These are phyloP conservation scores for Rhinolophus ferrumequinum DNA, from an alignment of 2,113 vertebrate species.

Conservation along the genomic window DNA sequence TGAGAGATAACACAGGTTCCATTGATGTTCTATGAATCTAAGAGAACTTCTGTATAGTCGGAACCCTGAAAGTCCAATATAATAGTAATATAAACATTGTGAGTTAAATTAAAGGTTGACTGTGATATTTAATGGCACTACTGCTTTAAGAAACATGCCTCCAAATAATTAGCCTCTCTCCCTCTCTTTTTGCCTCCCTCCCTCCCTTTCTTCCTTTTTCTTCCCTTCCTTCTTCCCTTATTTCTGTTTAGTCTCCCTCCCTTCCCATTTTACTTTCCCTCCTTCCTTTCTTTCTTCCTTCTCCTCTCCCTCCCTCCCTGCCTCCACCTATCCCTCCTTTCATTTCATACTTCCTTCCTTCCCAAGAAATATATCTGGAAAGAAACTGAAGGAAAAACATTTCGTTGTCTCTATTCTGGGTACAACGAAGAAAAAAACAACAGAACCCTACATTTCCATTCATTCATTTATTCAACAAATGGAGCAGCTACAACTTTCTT, in stretches of 20 bases:
- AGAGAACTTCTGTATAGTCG: neutral
- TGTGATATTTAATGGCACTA: neutral
- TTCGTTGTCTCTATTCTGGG: neutral
- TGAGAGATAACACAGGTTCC: neutral
- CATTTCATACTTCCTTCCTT: neutral
- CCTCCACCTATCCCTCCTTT: neutral
- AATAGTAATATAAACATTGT: neutral
- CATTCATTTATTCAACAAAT: neutral
- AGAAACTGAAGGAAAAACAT: neutral
- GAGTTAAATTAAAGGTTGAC: neutral
- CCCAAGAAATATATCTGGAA: neutral
- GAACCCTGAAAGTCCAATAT: neutral
- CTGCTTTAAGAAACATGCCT: neutral
- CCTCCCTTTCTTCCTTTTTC: neutral
- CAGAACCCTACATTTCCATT: neutral
- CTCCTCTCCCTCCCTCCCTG: neutral
- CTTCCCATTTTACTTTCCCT: neutral
- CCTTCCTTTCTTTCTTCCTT: neutral
- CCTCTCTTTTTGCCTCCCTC: neutral
- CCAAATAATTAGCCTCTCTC: neutral
- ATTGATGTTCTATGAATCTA: neutral
- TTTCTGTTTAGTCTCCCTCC: neutral
- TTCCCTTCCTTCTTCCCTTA: neutral
- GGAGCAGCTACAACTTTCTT: constrained; percentile 16
- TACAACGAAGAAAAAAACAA: neutral